Base-by-base conservation (phyloP, 2,888 invertebrate species). In the Netelia virgata region DNA sequence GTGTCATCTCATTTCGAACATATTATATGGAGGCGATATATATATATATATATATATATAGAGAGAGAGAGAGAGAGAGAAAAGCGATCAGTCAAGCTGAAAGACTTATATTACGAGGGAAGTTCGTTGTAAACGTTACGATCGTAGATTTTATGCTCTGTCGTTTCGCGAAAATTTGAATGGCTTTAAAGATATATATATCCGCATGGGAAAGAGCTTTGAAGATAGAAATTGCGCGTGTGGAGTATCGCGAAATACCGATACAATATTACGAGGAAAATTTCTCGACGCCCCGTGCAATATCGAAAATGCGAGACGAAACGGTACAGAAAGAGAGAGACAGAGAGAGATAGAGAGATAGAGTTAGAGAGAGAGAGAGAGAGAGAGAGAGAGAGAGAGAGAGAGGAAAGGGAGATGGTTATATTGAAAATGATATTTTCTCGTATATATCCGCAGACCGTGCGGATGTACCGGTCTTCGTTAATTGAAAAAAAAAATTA, bases 61-160 rank as follows among this genome's bases (percentile, higher is more conserved):
- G 16, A 41, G 18, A 59, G 70, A 18, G 43, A 63, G 63, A 66
- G 28, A 50, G 53, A 55, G 41, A 16, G 16, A 16, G 55, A 61
- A n/a, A 23, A n/a, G 14, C 18, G 20, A 57, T 41, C 77, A 61
- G 68, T 68, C 57, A 18, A 18, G 57, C 57, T 16, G 57, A 57
- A 16, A 50, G 47, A 59, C 68, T 59, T 59, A 77, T 61, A 47
- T 36, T 59, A 66, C 59, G 59, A 77, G 50, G 69, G 28, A 69
- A 69, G 50, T 69, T 61, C 20, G 61, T 61, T 69, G 77, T 69
- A 77, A 77, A 77, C 59, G 69, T 77, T 69, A 79, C 79, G 64
- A 66, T 36, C 23, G 55, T 47, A 16, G 59, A 72, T 72, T 79
- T 72, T 72, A 72, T 72, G 43, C 9, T 43, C 3, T 14, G 28